These are phyloP conservation scores for Blastobasis lacticolella DNA, from an alignment of 2,888 invertebrate genomes.

Conservation along the genomic window DNA sequence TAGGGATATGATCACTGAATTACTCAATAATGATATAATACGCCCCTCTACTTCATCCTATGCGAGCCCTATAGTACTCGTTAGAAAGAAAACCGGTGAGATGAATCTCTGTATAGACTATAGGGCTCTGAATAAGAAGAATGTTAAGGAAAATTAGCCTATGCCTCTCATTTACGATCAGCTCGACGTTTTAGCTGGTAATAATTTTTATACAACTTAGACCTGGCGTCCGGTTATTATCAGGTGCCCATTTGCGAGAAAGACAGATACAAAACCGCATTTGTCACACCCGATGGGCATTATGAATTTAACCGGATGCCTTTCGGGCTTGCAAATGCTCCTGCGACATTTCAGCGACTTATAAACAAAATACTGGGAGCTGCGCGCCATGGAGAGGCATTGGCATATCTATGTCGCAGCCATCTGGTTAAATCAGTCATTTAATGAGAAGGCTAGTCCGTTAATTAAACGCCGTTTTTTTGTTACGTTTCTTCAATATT, in stretches of 20 bases:
- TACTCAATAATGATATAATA: slow-evolving; percentile 5
- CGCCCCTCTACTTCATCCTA: slow-evolving; percentile 1
- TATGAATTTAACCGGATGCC: slow-evolving; percentile 8
- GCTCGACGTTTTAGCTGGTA: slow-evolving; percentile 7
- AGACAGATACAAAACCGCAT: slow-evolving; percentile 7
- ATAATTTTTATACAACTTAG: not conserved
- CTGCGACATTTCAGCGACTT: slow-evolving; percentile 23
- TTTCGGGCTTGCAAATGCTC: slow-evolving; percentile 21
- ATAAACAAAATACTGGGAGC: slow-evolving; percentile 7
- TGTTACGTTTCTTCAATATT: too few species aligned
- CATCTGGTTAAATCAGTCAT: too few species aligned
- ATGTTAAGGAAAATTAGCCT: slow-evolving; percentile 5
- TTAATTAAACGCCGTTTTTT: too few species aligned
- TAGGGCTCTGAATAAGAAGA: slow-evolving; percentile 10
- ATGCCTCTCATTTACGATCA: slow-evolving; percentile 20
- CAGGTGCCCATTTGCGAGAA: slow-evolving; percentile 17
- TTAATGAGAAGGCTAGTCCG: too few species aligned
- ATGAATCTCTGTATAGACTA: slow-evolving; percentile 3
- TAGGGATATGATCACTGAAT: slow-evolving; percentile 6
- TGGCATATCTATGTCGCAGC: not conserved
- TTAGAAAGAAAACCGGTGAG: slow-evolving; percentile 1
- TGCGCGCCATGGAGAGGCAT: not conserved
- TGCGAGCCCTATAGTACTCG: slow-evolving; percentile 2
- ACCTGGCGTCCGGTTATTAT: slow-evolving; percentile 5
- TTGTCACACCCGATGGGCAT: slow-evolving; percentile 8